Conservation (phyloP, 2,888 invertebrate genomes). For the Campoplex nolae region DNA sequence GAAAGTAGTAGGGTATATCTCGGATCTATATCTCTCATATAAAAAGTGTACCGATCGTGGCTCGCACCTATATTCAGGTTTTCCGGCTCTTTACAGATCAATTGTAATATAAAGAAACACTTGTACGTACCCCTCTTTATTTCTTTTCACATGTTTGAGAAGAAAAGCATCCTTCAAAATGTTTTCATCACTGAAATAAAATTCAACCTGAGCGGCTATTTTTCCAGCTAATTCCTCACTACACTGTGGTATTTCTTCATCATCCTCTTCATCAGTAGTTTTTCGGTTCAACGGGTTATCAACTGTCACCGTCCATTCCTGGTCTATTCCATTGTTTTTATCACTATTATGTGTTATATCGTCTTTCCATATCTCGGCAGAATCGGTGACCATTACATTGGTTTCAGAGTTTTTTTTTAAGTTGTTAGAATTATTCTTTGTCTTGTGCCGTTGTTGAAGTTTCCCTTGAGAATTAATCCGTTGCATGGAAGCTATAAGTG, state of each 20-base stretch:
- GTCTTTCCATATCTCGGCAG: neutral
- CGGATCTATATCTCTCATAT: too few species aligned
- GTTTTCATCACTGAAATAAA: conserved; percentile 97
- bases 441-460: conserved; percentile 45
- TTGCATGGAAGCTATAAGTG: conserved; percentile 52
- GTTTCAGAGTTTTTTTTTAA: conserved; percentile 16
- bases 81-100: too few species aligned
- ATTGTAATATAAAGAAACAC: too few species aligned
- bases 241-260: conserved; percentile 85
- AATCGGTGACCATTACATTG: neutral
- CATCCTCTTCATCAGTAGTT: conserved; percentile 79
- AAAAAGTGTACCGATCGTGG: too few species aligned
- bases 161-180: conserved; percentile 98
- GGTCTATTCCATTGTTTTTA: neutral
- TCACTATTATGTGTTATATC: neutral
- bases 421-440: conserved; percentile 20
- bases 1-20: too few species aligned
- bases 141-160: conserved; percentile 96
- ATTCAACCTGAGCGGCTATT: conserved; percentile 95
- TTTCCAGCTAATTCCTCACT: conserved; percentile 91
- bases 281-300: conserved; percentile 29
- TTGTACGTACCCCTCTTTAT: conserved; percentile 91
- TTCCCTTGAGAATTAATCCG: conserved; percentile 48
- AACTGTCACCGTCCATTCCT: neutral
- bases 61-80: too few species aligned